phyloP scores from a whole-genome alignment of 2,113 vertebrate genomes.

The Poeciliopsis occidentalis region DNA sequence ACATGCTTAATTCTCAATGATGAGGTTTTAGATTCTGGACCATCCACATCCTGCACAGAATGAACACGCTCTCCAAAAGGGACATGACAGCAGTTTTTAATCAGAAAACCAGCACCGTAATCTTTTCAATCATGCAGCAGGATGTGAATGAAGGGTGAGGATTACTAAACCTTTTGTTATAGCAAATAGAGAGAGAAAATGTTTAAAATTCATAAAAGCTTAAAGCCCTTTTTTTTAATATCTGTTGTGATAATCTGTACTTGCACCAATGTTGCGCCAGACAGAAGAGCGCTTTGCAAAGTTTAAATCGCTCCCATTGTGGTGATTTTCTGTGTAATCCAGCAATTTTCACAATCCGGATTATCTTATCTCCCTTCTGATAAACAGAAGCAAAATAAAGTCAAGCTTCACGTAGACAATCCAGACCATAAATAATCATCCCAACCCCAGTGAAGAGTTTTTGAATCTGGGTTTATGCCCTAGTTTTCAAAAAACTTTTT shows the following conservation, averaged over 20 bases:
- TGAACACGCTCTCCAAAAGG: constrained; percentile 23
- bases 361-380: constrained; percentile 70
- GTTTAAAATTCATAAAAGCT: constrained; percentile 58
- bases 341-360: constrained; percentile 75
- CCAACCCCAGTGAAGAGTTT: constrained; percentile 14
- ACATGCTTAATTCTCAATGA: too few relatives aligned
- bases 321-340: constrained; percentile 75
- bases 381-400: constrained; percentile 61
- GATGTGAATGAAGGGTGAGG: constrained; percentile 53
- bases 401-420: constrained; percentile 66
- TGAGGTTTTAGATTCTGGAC: constrained; percentile 10
- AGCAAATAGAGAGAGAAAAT: constrained; percentile 28
- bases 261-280: constrained; percentile 51
- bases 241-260: constrained; percentile 56
- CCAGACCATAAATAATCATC: constrained; percentile 66
- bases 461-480: constrained; percentile 40
- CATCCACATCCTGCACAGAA: constrained; percentile 8
- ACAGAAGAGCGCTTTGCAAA: constrained; percentile 56
- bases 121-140: constrained; percentile 63
- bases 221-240: constrained; percentile 56
- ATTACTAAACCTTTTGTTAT: constrained; percentile 58
- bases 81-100: constrained; percentile 39
- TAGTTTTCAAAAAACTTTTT: constrained; percentile 35
- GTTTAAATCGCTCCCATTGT: constrained; percentile 65
- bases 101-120: constrained; percentile 47